phyloP scores from a whole-genome alignment of 2,797 vertebrate species.

The Falco peregrinus region DNA sequence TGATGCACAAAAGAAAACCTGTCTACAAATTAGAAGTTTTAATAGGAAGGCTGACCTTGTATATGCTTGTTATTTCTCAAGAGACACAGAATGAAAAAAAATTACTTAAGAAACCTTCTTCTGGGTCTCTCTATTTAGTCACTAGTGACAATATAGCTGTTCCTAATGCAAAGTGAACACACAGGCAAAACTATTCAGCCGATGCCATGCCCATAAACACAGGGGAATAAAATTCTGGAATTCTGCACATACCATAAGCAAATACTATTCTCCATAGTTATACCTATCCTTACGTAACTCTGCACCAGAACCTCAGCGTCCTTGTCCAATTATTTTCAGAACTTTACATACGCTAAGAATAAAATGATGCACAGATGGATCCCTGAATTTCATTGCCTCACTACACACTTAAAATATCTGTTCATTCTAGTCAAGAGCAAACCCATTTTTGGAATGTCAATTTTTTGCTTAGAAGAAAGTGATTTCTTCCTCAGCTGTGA shows the following conservation, averaged over 20 bases:
- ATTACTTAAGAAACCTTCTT: not conserved
- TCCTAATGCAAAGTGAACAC: not conserved
- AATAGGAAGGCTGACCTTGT: not conserved
- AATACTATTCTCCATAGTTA: not conserved
- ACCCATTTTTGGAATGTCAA: not conserved
- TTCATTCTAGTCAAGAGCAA: conserved; percentile 3
- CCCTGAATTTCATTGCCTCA: not conserved
- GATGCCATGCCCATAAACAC: not conserved
- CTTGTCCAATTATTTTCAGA: conserved; percentile 21
- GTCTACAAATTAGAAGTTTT: not conserved
- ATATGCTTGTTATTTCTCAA: not conserved
- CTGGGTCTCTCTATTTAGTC: not conserved
- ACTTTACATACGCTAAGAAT: not conserved
- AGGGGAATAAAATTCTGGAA: not conserved
- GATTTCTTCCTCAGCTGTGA: not conserved
- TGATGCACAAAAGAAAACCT: fast-evolving
- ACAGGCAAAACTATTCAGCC: not conserved
- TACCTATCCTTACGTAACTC: conserved; percentile 32
- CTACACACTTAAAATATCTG: conserved; percentile 22
- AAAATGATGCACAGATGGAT: conserved; percentile 46
- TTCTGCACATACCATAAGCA: not conserved
- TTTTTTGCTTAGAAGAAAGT: not conserved
- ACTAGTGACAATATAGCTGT: not conserved
- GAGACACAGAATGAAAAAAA: not conserved
- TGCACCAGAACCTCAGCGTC: conserved; percentile 5